Conservation (phyloP, 2,113 vertebrate species). For the Thryonomys swinderianus region DNA sequence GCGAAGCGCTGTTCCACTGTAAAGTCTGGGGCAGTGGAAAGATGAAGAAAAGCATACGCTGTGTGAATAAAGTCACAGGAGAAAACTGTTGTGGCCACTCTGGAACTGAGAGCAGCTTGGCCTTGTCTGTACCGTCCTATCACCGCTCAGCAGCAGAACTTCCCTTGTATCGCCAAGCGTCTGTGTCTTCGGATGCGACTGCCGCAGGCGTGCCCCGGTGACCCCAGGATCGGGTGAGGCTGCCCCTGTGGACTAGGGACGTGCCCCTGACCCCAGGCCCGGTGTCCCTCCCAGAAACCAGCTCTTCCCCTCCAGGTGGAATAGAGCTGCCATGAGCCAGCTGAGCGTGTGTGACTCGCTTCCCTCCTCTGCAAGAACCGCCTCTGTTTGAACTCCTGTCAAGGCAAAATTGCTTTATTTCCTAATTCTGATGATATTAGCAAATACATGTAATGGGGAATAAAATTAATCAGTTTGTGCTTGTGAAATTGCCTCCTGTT, state of each 20-base stretch:
- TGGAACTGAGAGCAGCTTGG: background rate
- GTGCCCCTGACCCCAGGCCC: accelerated
- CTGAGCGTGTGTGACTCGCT: background rate
- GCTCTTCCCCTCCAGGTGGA: background rate
- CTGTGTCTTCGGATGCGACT: background rate
- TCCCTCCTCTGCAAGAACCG: background rate
- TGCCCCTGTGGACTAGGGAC: background rate
- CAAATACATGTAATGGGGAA: constrained; percentile 85
- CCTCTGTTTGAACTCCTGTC: constrained; percentile 63
- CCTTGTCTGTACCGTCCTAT: accelerated
- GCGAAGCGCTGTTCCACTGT: background rate
- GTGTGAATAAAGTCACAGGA: background rate
- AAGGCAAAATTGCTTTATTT: constrained; percentile 80
- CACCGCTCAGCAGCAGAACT: background rate
- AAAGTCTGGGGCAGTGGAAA: background rate
- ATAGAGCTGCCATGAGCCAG: background rate
- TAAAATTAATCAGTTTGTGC: constrained; percentile 87
- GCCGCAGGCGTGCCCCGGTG: accelerated
- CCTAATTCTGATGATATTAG: constrained; percentile 86
- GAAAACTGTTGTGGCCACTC: background rate
- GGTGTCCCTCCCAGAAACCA: background rate
- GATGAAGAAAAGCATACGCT: background rate
- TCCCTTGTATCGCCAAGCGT: background rate
- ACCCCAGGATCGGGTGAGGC: background rate
- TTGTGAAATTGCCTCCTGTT: constrained; percentile 83